Conservation (phyloP, 1,140 invertebrate genomes). For the Drosophila willistoni region DNA sequence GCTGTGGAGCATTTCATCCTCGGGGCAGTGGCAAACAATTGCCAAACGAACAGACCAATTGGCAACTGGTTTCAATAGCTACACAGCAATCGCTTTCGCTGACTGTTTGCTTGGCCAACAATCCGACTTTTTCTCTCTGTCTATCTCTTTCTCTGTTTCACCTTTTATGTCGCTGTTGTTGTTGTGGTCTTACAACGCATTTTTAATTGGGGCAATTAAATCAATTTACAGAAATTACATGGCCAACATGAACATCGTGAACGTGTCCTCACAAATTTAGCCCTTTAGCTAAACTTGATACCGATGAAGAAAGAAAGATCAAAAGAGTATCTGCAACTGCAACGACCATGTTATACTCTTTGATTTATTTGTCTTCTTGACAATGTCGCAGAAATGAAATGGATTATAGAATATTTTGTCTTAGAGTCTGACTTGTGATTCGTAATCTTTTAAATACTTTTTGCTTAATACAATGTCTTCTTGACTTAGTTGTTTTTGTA, state of each 20-base stretch:
- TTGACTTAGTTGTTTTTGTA: no score
- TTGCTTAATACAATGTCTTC: no score
- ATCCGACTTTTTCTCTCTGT: conserved; percentile 12
- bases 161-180: conserved; percentile 8
- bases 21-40: conserved; percentile 51
- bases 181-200: conserved; percentile 31
- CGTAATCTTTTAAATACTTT: no score
- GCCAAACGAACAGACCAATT: conserved; percentile 38
- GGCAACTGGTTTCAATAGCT: conserved; percentile 25
- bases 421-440: no score
- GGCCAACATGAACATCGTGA: conserved; percentile 33
- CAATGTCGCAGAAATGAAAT: no score
- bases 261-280: conserved; percentile 56
- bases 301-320: not conserved
- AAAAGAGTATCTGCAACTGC: not conserved
- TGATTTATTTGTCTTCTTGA: no score
- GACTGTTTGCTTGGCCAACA: conserved; percentile 33
- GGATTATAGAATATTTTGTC: no score
- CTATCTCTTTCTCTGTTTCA: conserved; percentile 12
- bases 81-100: conserved; percentile 42
- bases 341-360: not conserved
- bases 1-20: conserved; percentile 41
- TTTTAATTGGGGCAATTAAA: conserved; percentile 78
- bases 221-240: conserved; percentile 79
- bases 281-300: conserved; percentile 51